Percentiles rank a stretch among this genome's conserved stretches.
Conservation (phyloP, 2,888 invertebrate species). For the Pammene fasciana region DNA sequence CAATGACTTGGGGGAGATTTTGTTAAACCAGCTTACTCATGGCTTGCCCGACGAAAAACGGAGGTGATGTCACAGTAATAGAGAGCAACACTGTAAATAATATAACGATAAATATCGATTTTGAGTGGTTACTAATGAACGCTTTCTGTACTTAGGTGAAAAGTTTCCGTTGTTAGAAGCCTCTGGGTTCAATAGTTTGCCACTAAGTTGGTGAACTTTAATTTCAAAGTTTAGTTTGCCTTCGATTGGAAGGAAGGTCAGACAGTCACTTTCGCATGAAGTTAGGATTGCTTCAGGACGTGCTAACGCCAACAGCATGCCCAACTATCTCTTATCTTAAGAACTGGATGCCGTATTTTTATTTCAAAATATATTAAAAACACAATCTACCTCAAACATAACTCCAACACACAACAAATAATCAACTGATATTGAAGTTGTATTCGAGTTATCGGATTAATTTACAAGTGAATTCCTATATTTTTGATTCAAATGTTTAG, state of each 20-base stretch:
- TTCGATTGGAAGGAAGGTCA: slow-evolving; percentile 8
- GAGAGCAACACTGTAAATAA: neutral
- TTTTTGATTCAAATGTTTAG: too few species aligned
- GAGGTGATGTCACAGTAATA: too few species aligned
- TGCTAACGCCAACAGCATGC: neutral
- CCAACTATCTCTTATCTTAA: neutral
- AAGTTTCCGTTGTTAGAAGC: neutral
- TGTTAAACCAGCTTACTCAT: too few species aligned
- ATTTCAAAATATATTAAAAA: too few species aligned
- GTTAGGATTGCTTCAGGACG: neutral
- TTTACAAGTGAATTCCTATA: too few species aligned
- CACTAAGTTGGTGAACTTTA: neutral
- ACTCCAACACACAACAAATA: too few species aligned
- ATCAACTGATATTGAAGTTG: too few species aligned
- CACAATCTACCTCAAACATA: too few species aligned
- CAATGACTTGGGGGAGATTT: too few species aligned
- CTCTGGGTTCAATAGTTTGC: slow-evolving; percentile 2
- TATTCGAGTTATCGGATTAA: too few species aligned
- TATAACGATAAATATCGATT: neutral
- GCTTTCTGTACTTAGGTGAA: neutral
- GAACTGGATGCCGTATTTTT: too few species aligned
- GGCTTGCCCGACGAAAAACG: too few species aligned
- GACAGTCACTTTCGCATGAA: neutral
- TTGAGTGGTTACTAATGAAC: neutral
- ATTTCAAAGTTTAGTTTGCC: slow-evolving; percentile 6